Evolutionary conservation across 2,888 invertebrate genomes (phyloP), one percentile per base, ranked within the genome.

Genomic region (Parnassius apollo): DNA sequence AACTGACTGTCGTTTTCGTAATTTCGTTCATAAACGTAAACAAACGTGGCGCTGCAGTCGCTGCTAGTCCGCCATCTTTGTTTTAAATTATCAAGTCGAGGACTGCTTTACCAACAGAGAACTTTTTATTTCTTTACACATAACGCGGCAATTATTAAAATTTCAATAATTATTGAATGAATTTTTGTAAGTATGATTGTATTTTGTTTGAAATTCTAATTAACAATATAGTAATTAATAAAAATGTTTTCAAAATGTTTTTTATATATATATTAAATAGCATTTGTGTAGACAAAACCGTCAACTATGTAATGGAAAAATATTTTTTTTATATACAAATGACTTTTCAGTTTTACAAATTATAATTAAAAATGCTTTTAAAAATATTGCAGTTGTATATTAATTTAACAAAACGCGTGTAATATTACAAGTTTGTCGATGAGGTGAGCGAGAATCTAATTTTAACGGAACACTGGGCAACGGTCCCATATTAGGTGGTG

Each of bases 401-500:
- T 44, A 49, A 57, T 57, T 56, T 57, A 67, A 61, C 52, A 59
- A 57, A 64, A 49, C 62, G 46, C 46, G 59, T 59, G 11, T 62
- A 57, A 53, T 46, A 55, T 58, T 59, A 52, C 55, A 58, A 64
- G 64, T 61, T 67, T 62, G 69, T 68, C 75, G 74, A 74, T 77
- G 80, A 75, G 78, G 78, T 75, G 71, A 70, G 70, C 79, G 75
- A 72, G 72, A 71, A 71, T 83, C 86, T 91, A 89, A 88, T 87
- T 87, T 83, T 86, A 85, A 76, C 79, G 76, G 77, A 81, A 82
- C 80, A 79, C 84, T 81, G 82, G 86, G 86, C 91, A 83, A 64
- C 86, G 88, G 76, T 83, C 82, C 91, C 92, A 89, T 91, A 91
- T 92, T 91, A 85, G 92, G 92, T 80, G 83, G 71, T 87, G 82